Conservation (phyloP, 1,140 invertebrate genomes). For the Pseudachorutes palmiensis region DNA sequence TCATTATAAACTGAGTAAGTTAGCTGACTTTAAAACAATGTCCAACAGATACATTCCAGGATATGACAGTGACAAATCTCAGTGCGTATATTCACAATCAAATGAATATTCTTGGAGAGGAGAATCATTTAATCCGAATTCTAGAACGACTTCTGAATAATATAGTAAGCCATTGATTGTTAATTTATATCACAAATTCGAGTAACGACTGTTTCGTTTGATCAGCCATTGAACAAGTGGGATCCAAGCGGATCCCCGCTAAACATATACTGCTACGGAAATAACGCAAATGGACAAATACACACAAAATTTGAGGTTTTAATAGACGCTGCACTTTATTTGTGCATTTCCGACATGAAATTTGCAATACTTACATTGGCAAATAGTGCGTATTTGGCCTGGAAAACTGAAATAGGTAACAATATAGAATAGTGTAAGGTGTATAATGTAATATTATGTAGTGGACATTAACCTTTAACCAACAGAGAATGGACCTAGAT, state of each 20-base stretch:
- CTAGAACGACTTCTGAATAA: slow-evolving; percentile 18
- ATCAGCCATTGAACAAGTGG: slow-evolving; percentile 12
- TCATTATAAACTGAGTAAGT: background rate
- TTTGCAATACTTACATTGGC: slow-evolving; percentile 7
- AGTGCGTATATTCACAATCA: slow-evolving; percentile 5
- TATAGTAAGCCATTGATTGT: slow-evolving; percentile 3
- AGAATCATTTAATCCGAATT: slow-evolving; percentile 12
- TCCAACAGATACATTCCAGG: slow-evolving; percentile 2
- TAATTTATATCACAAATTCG: background rate
- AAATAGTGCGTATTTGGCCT: background rate
- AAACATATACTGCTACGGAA: slow-evolving; percentile 23
- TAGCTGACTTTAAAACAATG: background rate
- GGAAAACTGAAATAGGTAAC: background rate
- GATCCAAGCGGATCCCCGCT: slow-evolving; percentile 11
- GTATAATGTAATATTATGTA: background rate
- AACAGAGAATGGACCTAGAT: background rate
- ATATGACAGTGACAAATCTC: background rate
- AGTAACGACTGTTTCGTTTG: background rate
- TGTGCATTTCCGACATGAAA: slow-evolving; percentile 19
- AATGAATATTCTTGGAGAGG: slow-evolving; percentile 8
- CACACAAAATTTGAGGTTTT: slow-evolving; percentile 20
- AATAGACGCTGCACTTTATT: slow-evolving; percentile 19
- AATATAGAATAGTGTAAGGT: background rate
- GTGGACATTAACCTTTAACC: background rate
- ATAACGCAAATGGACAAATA: slow-evolving; percentile 18